These are phyloP conservation scores for Eupeodes luniger DNA, from an alignment of 2,888 invertebrate genomes.

Conservation along the genomic window DNA sequence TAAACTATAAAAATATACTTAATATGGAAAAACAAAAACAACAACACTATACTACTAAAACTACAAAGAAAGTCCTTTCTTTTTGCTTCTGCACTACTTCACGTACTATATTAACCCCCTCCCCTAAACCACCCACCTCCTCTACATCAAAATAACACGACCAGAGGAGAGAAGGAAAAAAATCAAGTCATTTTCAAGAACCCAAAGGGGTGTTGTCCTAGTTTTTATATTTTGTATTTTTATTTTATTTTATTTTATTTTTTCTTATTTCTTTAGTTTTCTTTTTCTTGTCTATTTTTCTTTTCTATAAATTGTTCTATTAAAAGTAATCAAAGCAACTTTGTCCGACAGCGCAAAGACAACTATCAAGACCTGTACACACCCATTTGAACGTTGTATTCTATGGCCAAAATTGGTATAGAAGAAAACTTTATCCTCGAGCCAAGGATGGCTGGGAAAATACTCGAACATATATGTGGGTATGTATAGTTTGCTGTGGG, in stretches of 20 bases:
- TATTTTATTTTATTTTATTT: background rate
- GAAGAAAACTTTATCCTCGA: slow-evolving; percentile 49
- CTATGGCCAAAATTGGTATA: slow-evolving; percentile 31
- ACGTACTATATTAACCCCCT: background rate
- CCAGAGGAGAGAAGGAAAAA: background rate
- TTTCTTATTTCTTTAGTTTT: background rate
- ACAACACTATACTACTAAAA: background rate
- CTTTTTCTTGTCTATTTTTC: slow-evolving; percentile 22
- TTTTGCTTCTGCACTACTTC: slow-evolving; percentile 10
- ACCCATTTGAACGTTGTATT: slow-evolving; percentile 43
- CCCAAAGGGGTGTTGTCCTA: slow-evolving; percentile 44
- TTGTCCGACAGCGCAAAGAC: slow-evolving; percentile 67
- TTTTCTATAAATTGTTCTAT: slow-evolving; percentile 69
- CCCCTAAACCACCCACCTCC: too few species aligned
- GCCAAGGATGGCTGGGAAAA: slow-evolving; percentile 21
- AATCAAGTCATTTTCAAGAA: slow-evolving; percentile 49
- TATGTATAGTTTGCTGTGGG: background rate
- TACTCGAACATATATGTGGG: background rate
- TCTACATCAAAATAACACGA: slow-evolving; percentile 23
- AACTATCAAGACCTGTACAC: slow-evolving; percentile 63
- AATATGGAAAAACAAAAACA: background rate
- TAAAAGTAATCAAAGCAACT: slow-evolving; percentile 75
- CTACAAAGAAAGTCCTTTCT: slow-evolving; percentile 33
- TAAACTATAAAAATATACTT: background rate
- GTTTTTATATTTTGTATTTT: background rate